phyloP scores from a whole-genome alignment of 1,140 invertebrate species.

The Notospermus geniculatus region DNA sequence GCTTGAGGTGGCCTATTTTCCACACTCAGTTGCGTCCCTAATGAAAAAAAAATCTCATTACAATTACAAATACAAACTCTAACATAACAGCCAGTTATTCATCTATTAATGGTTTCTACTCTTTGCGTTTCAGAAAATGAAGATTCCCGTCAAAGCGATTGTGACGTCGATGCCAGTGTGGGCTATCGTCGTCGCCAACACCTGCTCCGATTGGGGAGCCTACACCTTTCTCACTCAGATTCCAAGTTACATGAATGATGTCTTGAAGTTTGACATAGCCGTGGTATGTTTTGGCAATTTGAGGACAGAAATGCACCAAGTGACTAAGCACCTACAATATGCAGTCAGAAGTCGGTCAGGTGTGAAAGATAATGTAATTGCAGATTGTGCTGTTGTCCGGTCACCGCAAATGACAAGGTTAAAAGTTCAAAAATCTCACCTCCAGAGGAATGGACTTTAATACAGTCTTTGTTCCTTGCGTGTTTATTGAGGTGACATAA shows the following conservation, averaged over 20 bases:
- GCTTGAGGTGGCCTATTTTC: constrained; percentile 1
- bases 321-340: background rate
- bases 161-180: constrained; percentile 94
- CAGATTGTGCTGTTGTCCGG: too few relatives aligned
- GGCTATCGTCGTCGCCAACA: constrained; percentile 98
- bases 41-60: constrained; percentile 17
- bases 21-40: constrained; percentile 1
- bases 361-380: too few relatives aligned
- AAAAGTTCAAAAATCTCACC: too few relatives aligned
- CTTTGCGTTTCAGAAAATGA: constrained; percentile 22
- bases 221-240: constrained; percentile 65
- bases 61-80: background rate
- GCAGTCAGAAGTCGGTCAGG: background rate
- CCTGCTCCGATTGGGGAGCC: constrained; percentile 99
- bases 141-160: constrained; percentile 90
- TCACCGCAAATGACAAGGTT: too few relatives aligned
- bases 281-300: constrained; percentile 38
- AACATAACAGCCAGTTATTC: background rate
- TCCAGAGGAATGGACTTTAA: too few relatives aligned
- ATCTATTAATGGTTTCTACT: background rate
- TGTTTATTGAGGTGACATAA: too few relatives aligned
- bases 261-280: constrained; percentile 52
- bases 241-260: constrained; percentile 56
- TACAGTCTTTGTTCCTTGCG: too few relatives aligned
- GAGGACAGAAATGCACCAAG: background rate